These are phyloP conservation scores for Lutraria rhynchaena DNA, from an alignment of 1,140 invertebrate species.

Conservation along the genomic window DNA sequence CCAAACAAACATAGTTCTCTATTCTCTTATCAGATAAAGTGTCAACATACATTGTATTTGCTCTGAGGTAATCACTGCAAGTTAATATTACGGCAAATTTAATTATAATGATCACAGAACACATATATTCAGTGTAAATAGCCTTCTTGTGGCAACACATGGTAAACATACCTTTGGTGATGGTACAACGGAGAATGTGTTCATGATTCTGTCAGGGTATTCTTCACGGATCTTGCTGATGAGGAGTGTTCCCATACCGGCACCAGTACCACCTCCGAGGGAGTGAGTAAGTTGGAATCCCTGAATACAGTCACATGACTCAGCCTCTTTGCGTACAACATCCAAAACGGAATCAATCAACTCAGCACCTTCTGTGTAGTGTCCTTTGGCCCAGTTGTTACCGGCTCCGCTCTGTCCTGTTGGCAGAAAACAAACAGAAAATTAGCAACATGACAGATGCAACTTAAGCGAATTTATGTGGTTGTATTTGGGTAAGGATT, in stretches of 20 bases:
- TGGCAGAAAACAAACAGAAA: background rate
- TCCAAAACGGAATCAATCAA: slow-evolving; percentile 91
- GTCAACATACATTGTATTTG: too few species aligned
- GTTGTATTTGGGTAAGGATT: too few species aligned
- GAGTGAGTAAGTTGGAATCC: slow-evolving; percentile 90
- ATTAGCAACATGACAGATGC: too few species aligned
- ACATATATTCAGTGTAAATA: too few species aligned
- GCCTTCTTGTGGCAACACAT: too few species aligned
- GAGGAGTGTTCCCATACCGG: slow-evolving; percentile 84
- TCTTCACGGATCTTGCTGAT: slow-evolving; percentile 85
- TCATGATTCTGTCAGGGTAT: slow-evolving; percentile 93
- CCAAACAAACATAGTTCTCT: too few species aligned
- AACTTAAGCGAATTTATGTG: too few species aligned
- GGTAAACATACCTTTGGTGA: slow-evolving; percentile 92
- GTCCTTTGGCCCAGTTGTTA: slow-evolving; percentile 96
- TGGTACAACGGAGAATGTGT: slow-evolving; percentile 94
- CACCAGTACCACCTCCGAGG: slow-evolving; percentile 84
- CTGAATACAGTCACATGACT: slow-evolving; percentile 90
- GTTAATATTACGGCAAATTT: too few species aligned
- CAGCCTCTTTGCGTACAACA: slow-evolving; percentile 92
- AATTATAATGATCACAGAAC: too few species aligned
- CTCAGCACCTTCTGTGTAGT: slow-evolving; percentile 97
- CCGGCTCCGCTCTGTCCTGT: slow-evolving; percentile 85
- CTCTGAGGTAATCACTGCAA: too few species aligned
- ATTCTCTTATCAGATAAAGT: too few species aligned